These are phyloP conservation scores for Anagyrus pseudococci DNA, from an alignment of 2,888 invertebrate species.

Conservation along the genomic window DNA sequence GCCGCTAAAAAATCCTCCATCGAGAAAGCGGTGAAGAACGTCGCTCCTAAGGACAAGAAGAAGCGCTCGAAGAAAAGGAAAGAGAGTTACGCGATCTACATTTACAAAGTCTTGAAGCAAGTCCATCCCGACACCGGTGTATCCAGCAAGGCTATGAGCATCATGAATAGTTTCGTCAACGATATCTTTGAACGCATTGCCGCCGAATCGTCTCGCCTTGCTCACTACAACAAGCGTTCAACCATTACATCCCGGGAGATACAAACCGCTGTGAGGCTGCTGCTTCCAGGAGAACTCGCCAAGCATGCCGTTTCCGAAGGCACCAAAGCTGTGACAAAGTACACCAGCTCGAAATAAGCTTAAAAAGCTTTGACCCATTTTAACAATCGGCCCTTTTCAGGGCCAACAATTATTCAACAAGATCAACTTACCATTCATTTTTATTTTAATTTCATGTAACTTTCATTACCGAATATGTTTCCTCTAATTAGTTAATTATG, in stretches of 20 bases:
- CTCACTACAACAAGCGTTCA: slow-evolving; percentile 58
- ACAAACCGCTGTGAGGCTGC: slow-evolving; percentile 71
- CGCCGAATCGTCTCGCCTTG: slow-evolving; percentile 46
- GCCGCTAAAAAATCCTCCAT: no score
- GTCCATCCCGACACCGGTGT: slow-evolving; percentile 66
- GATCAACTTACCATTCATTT: slow-evolving; percentile 3
- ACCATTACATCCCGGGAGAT: slow-evolving; percentile 76
- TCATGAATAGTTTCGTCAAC: slow-evolving; percentile 47
- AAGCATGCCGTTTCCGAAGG: slow-evolving; percentile 36
- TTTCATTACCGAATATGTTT: no score
- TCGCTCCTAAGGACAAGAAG: no score
- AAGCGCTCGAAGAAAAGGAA: no score
- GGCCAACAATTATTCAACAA: slow-evolving; percentile 28
- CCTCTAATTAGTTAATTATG: no score
- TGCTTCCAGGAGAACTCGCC: slow-evolving; percentile 40
- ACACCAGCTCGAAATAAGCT: slow-evolving; percentile 34
- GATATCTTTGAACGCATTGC: slow-evolving; percentile 53
- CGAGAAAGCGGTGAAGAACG: no score
- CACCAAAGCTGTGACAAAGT: slow-evolving; percentile 25
- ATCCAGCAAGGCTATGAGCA: slow-evolving; percentile 52
- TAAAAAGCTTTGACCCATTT: no score
- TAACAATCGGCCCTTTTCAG: slow-evolving; percentile 22
- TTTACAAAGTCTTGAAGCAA: slow-evolving; percentile 66
- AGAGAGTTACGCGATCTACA: slow-evolving; percentile 63
- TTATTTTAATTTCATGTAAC: no score